Percentiles rank a stretch among this genome's conserved stretches.
phyloP scores from a whole-genome alignment of 1,140 invertebrate species.

The Drosophila dunni region DNA sequence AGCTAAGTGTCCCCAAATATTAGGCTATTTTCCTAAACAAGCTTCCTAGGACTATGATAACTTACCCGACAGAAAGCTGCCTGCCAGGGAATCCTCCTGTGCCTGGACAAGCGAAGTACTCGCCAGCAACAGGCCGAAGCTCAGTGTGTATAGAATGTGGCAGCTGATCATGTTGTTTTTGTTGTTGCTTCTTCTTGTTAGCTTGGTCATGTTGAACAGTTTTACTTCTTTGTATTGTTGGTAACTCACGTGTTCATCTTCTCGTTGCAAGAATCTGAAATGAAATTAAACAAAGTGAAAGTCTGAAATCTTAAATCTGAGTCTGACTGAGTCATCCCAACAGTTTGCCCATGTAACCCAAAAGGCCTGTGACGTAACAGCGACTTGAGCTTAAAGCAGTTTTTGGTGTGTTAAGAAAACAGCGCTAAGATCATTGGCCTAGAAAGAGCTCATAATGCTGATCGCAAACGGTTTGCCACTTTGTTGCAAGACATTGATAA shows the following conservation, averaged over 20 bases:
- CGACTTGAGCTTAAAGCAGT: slow-evolving; percentile 6
- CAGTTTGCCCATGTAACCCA: slow-evolving; percentile 56
- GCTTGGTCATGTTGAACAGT: slow-evolving; percentile 1
- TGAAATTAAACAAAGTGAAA: slow-evolving; percentile 58
- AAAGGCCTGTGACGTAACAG: slow-evolving; percentile 61
- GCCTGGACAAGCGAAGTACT: slow-evolving; percentile 21
- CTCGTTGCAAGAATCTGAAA: slow-evolving; percentile 53
- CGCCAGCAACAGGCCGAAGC: slow-evolving; percentile 35
- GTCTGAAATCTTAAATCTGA: slow-evolving; percentile 46
- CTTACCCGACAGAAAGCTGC: slow-evolving; percentile 91
- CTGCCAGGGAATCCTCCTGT: slow-evolving; percentile 91
- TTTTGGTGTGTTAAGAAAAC: not conserved
- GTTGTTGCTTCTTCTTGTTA: slow-evolving; percentile 22
- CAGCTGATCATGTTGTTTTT: slow-evolving; percentile 1
- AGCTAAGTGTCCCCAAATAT: not conserved
- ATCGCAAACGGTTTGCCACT: slow-evolving; percentile 18
- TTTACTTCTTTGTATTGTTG: not conserved
- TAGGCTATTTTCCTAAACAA: not conserved
- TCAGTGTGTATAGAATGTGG: slow-evolving; percentile 3
- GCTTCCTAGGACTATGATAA: not conserved
- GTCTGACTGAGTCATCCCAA: slow-evolving; percentile 46
- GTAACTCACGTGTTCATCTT: slow-evolving; percentile 64
- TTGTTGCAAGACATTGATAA: slow-evolving; percentile 28
- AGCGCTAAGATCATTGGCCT: slow-evolving; percentile 72
- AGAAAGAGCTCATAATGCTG: slow-evolving; percentile 55